Evolutionary conservation across 2,888 invertebrate species (phyloP).

Genomic region (Philereme transversata): DNA sequence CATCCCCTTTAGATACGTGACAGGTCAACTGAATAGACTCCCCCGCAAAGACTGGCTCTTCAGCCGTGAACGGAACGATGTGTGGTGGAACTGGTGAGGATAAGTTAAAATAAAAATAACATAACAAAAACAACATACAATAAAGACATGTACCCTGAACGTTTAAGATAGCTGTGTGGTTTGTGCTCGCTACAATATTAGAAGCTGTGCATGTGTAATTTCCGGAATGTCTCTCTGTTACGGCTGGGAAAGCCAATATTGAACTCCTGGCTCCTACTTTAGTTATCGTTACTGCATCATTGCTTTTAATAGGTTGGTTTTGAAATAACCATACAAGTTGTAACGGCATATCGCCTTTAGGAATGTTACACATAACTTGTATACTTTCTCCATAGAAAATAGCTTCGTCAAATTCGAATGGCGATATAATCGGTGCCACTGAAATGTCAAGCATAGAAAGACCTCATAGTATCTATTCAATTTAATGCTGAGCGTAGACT

Average conservation of each 20-base stretch:
- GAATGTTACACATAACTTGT: constrained; percentile 82
- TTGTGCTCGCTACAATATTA: constrained; percentile 87
- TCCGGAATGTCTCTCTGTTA: constrained; percentile 88
- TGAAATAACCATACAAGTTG: constrained; percentile 88
- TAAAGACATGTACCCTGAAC: constrained; percentile 85
- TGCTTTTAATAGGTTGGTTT: constrained; percentile 74
- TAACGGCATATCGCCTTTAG: constrained; percentile 89
- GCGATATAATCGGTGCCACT: constrained; percentile 85
- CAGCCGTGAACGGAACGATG: constrained; percentile 85
- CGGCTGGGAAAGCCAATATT: constrained; percentile 86
- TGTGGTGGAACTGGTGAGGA: constrained; percentile 84
- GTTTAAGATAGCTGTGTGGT: constrained; percentile 85
- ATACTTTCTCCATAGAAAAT: constrained; percentile 84
- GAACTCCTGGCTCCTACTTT: constrained; percentile 85
- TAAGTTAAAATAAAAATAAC: constrained; percentile 50
- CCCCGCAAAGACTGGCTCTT: constrained; percentile 86
- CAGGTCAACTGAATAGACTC: constrained; percentile 86
- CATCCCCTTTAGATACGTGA: constrained; percentile 87
- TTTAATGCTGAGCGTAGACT: constrained; percentile 15
- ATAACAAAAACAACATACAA: constrained; percentile 48
- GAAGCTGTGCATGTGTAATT: constrained; percentile 90
- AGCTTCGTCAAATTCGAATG: constrained; percentile 83
- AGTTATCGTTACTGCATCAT: constrained; percentile 76
- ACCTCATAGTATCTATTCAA: constrained; percentile 16
- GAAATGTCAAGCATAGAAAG: constrained; percentile 51